Conservation (phyloP, 2,888 invertebrate genomes). For the Xanthorhoe spadicearia region DNA sequence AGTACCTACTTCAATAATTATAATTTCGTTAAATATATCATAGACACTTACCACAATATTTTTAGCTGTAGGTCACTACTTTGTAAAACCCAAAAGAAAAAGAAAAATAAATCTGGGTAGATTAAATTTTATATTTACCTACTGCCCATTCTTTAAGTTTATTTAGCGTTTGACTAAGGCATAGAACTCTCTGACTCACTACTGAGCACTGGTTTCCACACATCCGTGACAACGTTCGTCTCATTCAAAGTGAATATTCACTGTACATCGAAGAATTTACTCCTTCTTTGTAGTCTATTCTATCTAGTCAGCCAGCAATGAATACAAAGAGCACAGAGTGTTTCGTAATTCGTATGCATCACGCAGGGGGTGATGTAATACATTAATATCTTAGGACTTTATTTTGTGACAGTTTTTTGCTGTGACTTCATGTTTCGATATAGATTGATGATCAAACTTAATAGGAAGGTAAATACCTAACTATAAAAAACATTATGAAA, state of each 20-base stretch:
- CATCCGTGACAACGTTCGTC: neutral
- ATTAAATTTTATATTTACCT: no score
- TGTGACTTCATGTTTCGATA: conserved; percentile 31
- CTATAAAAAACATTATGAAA: no score
- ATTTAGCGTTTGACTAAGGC: neutral
- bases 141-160: no score
- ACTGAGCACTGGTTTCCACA: neutral
- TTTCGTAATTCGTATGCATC: conserved; percentile 11
- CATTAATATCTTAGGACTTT: conserved; percentile 16
- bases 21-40: no score
- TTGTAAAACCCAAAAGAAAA: no score
- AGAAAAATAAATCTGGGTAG: no score
- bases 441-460: conserved; percentile 7
- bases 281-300: neutral
- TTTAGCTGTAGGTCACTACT: no score
- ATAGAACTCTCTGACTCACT: neutral
- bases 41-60: no score
- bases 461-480: neutral
- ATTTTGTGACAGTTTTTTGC: conserved; percentile 14
- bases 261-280: neutral
- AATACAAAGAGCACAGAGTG: conserved; percentile 5
- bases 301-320: conserved; percentile 8
- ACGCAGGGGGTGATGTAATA: conserved; percentile 14
- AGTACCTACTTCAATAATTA: no score
- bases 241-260: neutral